Evolutionary conservation across 2,888 invertebrate genomes (phyloP).

Genomic region (Eupeodes latifasciatus): DNA sequence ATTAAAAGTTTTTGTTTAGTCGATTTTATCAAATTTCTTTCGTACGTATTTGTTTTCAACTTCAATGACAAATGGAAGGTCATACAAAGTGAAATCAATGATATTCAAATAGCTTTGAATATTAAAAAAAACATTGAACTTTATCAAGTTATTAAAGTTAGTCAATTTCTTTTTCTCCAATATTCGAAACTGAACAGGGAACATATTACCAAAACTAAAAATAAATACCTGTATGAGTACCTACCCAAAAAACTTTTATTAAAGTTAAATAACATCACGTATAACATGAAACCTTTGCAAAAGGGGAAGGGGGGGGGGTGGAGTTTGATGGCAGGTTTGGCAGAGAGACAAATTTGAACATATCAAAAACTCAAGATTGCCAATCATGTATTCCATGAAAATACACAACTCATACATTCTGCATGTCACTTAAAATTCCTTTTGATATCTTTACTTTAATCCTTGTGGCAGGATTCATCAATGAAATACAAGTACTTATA

Average conservation of each 20-base stretch:
- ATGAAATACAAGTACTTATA: neutral
- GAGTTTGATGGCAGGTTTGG: too few relatives aligned
- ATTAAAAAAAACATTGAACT: too few relatives aligned
- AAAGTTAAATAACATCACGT: slow-evolving; percentile 43
- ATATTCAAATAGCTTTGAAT: too few relatives aligned
- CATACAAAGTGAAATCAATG: too few relatives aligned
- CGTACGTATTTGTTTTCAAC: too few relatives aligned
- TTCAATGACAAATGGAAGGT: too few relatives aligned
- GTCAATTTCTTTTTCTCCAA: too few relatives aligned
- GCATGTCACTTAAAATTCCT: slow-evolving; percentile 20
- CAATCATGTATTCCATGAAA: slow-evolving; percentile 33
- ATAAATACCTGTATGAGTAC: neutral
- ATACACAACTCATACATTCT: neutral
- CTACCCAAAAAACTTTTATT: neutral
- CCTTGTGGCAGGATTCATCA: neutral
- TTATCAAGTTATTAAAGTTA: too few relatives aligned
- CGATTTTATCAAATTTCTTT: too few relatives aligned
- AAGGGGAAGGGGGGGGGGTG: neutral
- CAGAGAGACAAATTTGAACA: neutral
- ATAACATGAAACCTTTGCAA: neutral
- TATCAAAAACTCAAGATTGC: slow-evolving; percentile 7
- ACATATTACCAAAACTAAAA: neutral
- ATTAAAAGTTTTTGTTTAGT: too few relatives aligned
- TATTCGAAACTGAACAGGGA: too few relatives aligned
- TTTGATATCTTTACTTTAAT: slow-evolving; percentile 7